phyloP scores from a whole-genome alignment of 1,140 invertebrate genomes.

The Steinernema khuongi region DNA sequence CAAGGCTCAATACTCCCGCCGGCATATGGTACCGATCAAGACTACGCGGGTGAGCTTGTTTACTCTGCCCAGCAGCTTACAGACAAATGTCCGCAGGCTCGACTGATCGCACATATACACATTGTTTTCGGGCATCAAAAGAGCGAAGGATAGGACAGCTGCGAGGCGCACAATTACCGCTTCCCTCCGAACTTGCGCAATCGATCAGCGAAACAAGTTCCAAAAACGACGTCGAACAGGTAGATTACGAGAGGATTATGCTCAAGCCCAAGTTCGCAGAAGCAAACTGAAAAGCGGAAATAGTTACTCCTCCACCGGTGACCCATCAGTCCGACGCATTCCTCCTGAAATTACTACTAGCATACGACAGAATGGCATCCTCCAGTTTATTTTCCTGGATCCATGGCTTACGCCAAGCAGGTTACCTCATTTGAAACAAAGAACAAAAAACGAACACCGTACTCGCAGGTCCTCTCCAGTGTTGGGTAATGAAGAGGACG shows the following conservation, averaged over 20 bases:
- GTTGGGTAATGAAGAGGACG: too few relatives aligned
- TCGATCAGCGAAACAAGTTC: neutral
- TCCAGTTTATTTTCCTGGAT: too few relatives aligned
- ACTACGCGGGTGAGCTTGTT: neutral
- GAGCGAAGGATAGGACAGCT: neutral
- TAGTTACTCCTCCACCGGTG: neutral
- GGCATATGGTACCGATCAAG: neutral
- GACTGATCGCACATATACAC: neutral
- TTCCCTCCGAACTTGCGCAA: conserved; percentile 3
- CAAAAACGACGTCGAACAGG: neutral
- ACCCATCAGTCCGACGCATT: neutral
- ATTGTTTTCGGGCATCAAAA: neutral
- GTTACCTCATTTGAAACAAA: too few relatives aligned
- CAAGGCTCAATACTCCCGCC: neutral
- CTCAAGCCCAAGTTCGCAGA: neutral
- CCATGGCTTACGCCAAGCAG: too few relatives aligned
- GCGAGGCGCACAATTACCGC: neutral
- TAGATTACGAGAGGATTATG: neutral
- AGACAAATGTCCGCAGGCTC: neutral
- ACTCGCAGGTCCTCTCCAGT: too few relatives aligned
- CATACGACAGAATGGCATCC: too few relatives aligned
- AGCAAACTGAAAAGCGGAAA: neutral
- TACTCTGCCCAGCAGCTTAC: too few relatives aligned
- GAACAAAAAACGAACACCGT: too few relatives aligned
- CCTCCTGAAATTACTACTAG: too few relatives aligned